Evolutionary conservation across 2,797 vertebrate genomes (phyloP), one percentile per base, ranked within the genome.

Genomic region (Darevskia mixta): DNA sequence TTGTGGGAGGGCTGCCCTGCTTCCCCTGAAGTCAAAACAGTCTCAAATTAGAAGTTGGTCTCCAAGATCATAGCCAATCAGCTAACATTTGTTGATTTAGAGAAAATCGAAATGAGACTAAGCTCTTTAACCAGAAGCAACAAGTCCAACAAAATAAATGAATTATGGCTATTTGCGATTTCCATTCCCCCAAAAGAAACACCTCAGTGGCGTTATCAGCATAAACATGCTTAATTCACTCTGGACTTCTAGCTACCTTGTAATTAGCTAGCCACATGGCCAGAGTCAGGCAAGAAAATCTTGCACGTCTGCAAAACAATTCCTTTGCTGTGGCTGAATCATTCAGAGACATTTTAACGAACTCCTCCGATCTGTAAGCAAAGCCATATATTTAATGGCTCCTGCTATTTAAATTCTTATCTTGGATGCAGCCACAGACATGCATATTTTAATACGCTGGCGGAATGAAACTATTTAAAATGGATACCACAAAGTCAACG

Each of bases 261-360:
- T 86, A 88, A 93, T 91, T 93, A 93, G 49, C 82, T 66, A 83
- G 79, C 89, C 90, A 86, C 69, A 89, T 0, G 77, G 87, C 79
- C 85, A 73, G 27, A 91, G 2, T 87, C 1, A 27, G 88, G 71
- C 32, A 91, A 84, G 90, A 79, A 89, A 89, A 91, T 69, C 87
- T 32, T 55, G 75, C 55, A 66, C 55, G 84, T 86, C 90, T 83
- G 83, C 90, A 93, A 93, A 89, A 94, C 95, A 91, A 92, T 88
- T 91, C 93, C 88, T 89, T 0, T 3, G 80, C 92, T 83, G 85
- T 71, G 90, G 45, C 87, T 90, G 92, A 95, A 89, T 93, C 92
- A 93, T 73, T 90, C 82, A 1, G 64, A 93, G 35, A 86, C 83
- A 94, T 83, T 89, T 86, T 80, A 92, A 83, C 49, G 15, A 85